phyloP scores from a whole-genome alignment of 2,113 vertebrate genomes.

The Pycnonotus jocosus region DNA sequence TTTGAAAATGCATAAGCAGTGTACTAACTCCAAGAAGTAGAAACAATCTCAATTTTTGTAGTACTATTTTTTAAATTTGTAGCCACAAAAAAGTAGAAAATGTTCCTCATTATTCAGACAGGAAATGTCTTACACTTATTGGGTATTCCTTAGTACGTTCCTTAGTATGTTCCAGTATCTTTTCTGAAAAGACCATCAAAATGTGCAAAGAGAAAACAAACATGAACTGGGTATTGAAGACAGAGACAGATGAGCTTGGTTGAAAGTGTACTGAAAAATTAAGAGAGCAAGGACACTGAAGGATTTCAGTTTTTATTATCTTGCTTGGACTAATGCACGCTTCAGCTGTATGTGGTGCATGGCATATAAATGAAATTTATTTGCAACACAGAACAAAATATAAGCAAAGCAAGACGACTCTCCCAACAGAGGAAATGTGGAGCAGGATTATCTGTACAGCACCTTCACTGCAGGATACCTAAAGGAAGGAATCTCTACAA shows the following conservation, averaged over 20 bases:
- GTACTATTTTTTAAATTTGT: background rate
- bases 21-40: background rate
- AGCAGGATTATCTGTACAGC: background rate
- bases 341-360: background rate
- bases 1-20: background rate
- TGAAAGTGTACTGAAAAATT: background rate
- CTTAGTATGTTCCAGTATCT: background rate
- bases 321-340: background rate
- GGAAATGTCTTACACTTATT: background rate
- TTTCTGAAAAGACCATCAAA: background rate
- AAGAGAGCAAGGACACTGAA: background rate
- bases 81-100: background rate
- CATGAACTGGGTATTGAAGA: background rate
- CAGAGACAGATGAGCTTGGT: background rate
- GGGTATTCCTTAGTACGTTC: background rate
- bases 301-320: conserved; percentile 3
- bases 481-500: background rate
- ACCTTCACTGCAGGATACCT: background rate
- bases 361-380: conserved; percentile 7
- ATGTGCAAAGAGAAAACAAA: background rate
- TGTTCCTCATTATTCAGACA: background rate
- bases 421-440: background rate
- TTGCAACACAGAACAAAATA: background rate
- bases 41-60: background rate
- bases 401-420: background rate